Evolutionary conservation across 2,113 vertebrate species (phyloP).

Genomic region (Jacana jacana): DNA sequence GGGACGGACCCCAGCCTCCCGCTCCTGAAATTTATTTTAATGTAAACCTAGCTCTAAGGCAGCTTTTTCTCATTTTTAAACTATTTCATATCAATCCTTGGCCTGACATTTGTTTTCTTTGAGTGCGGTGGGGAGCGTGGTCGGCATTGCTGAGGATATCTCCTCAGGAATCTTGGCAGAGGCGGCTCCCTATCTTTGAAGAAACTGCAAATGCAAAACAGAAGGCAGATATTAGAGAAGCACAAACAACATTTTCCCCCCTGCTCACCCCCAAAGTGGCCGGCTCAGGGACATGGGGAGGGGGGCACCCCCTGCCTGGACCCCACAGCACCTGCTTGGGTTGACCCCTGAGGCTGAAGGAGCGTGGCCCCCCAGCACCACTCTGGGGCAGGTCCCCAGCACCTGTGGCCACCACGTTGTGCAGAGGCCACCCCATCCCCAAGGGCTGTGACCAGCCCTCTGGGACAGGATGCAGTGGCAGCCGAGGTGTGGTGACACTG

Average conservation of each 20-base stretch:
- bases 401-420: rapidly evolving
- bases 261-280: neutral
- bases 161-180: constrained; percentile 82
- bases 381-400: neutral
- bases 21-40: constrained; percentile 64
- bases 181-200: constrained; percentile 74
- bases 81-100: constrained; percentile 78
- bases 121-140: constrained; percentile 74
- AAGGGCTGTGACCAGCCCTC: neutral
- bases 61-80: constrained; percentile 86
- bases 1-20: neutral
- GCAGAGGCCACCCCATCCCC: neutral
- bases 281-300: rapidly evolving
- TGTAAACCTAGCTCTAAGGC: constrained; percentile 75
- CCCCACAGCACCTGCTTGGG: neutral
- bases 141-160: constrained; percentile 76
- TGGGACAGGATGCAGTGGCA: rapidly evolving
- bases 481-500: rapidly evolving
- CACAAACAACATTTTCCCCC: constrained; percentile 60
- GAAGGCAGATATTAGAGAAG: constrained; percentile 76
- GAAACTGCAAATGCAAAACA: constrained; percentile 82
- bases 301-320: rapidly evolving
- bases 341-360: neutral
- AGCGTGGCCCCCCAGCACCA: rapidly evolving
- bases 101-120: constrained; percentile 75